Percentiles rank a stretch among this genome's conserved stretches.
These are phyloP conservation scores for Drosophila prolongata DNA, from an alignment of 2,888 invertebrate species.

Conservation along the genomic window DNA sequence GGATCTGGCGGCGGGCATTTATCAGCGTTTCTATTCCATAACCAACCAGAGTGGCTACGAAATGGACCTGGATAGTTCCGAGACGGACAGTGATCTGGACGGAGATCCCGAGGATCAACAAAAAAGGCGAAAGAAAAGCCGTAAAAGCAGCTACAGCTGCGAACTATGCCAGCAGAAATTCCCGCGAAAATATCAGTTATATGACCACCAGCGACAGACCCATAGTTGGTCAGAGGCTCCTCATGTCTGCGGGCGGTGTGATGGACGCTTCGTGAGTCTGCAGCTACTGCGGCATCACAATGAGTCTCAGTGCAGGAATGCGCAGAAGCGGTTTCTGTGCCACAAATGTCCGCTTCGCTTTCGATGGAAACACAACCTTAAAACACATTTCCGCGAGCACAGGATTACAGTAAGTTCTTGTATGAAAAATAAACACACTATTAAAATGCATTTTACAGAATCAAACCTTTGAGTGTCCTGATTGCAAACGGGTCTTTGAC, in stretches of 20 bases:
- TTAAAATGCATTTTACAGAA: slow-evolving; percentile 42
- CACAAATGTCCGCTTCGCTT: slow-evolving; percentile 81
- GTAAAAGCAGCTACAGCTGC: slow-evolving; percentile 69
- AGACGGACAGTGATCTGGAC: slow-evolving; percentile 67
- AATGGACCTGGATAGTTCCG: slow-evolving; percentile 78
- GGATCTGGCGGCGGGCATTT: slow-evolving; percentile 67
- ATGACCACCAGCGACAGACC: slow-evolving; percentile 75
- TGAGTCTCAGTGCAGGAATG: slow-evolving; percentile 83
- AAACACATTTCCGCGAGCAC: slow-evolving; percentile 72
- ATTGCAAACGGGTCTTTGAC: slow-evolving; percentile 71
- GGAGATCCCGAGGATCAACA: slow-evolving; percentile 47
- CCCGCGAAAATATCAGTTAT: slow-evolving; percentile 81
- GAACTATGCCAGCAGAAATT: slow-evolving; percentile 76
- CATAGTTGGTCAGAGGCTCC: slow-evolving; percentile 85
- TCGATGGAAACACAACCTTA: slow-evolving; percentile 82
- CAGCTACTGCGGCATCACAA: slow-evolving; percentile 86
- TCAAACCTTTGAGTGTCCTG: slow-evolving; percentile 62
- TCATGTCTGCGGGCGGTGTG: slow-evolving; percentile 85
- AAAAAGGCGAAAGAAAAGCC: not conserved
- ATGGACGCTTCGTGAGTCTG: slow-evolving; percentile 85
- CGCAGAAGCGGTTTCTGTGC: slow-evolving; percentile 79
- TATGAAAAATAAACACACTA: not conserved
- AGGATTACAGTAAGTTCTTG: slow-evolving; percentile 30
- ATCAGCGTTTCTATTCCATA: slow-evolving; percentile 82
- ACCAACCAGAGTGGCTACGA: slow-evolving; percentile 83